phyloP scores from a whole-genome alignment of 1,140 invertebrate species.

The Eumaeus atala region DNA sequence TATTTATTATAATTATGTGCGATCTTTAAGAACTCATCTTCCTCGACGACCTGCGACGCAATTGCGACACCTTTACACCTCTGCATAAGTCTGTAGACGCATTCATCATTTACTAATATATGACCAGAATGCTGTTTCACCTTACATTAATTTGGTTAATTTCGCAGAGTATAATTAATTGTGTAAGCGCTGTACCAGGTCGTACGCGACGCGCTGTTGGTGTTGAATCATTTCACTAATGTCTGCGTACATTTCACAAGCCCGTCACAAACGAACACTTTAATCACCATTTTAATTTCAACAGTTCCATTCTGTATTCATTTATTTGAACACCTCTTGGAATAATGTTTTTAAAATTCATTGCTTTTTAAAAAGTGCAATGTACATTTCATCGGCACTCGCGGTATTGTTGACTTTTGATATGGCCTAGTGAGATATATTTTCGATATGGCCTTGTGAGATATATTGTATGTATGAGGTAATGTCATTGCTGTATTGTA shows the following conservation, averaged over 20 bases:
- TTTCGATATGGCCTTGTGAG: not conserved
- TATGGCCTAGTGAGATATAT: not conserved
- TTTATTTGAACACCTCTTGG: slow-evolving; percentile 2
- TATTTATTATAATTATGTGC: no score
- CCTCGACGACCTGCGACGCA: no score
- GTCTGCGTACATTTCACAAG: slow-evolving; percentile 32
- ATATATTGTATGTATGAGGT: no score
- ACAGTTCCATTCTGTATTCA: slow-evolving; percentile 6
- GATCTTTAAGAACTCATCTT: no score
- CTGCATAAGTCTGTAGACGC: no score
- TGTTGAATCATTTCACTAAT: slow-evolving; percentile 31
- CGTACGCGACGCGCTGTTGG: slow-evolving; percentile 25
- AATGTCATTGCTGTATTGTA: no score
- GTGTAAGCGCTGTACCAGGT: slow-evolving; percentile 14
- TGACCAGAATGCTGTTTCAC: not conserved
- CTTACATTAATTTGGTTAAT: not conserved
- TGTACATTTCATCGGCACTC: not conserved
- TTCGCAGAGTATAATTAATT: not conserved
- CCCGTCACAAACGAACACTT: slow-evolving; percentile 26
- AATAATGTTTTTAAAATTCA: not conserved
- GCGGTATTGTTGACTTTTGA: not conserved
- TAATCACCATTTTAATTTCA: slow-evolving; percentile 12
- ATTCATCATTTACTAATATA: no score
- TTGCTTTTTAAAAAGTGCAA: not conserved
- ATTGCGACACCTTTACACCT: no score